Evolutionary conservation across 2,113 vertebrate genomes (phyloP).

Genomic region (Oxyruncus cristatus): DNA sequence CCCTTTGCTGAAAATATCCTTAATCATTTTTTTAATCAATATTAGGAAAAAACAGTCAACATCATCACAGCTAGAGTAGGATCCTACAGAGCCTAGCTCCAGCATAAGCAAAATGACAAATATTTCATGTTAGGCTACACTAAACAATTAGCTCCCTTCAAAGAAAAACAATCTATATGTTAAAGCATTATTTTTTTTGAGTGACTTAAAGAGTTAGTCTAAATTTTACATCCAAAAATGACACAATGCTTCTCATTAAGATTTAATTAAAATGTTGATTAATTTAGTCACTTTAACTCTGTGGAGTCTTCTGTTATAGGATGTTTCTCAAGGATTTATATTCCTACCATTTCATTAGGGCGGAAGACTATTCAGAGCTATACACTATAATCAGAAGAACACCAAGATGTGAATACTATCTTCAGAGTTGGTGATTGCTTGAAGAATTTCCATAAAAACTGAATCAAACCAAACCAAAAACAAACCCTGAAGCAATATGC

Average conservation of each 20-base stretch:
- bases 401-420: neutral
- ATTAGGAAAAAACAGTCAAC: neutral
- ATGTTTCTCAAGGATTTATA: neutral
- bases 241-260: neutral
- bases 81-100: neutral
- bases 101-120: neutral
- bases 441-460: neutral
- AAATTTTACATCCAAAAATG: neutral
- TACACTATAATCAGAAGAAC: neutral
- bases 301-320: neutral
- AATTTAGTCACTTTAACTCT: neutral
- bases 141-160: neutral
- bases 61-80: neutral
- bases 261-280: neutral
- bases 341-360: neutral
- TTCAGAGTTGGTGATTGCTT: neutral
- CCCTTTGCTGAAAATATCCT: slow-evolving; percentile 1
- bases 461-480: rapidly evolving
- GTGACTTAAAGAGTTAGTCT: neutral
- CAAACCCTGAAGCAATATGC: neutral
- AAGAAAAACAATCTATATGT: neutral
- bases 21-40: slow-evolving; percentile 19
- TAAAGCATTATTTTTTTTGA: neutral
- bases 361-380: neutral
- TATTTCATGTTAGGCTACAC: neutral